A percentile compares a stretch with the other conserved stretches of the same genome.
These are phyloP conservation scores for Craseonycteris thonglongyai DNA, from an alignment of 2,113 vertebrate genomes.

Conservation along the genomic window DNA sequence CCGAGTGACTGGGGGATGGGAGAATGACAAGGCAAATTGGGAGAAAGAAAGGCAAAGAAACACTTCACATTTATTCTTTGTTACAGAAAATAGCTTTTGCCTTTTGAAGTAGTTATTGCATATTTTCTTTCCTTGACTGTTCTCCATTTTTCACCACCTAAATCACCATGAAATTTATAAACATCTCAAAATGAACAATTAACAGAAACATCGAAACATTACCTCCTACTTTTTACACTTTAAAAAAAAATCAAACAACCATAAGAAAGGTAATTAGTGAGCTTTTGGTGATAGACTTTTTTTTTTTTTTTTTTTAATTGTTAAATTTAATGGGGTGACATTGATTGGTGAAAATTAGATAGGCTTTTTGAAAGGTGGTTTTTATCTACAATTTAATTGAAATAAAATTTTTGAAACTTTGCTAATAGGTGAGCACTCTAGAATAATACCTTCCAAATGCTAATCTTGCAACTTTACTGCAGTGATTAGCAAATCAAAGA, in stretches of 20 bases:
- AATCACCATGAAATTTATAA: not conserved
- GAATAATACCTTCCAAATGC: not conserved
- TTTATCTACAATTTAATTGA: not conserved
- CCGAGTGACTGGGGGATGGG: rapidly evolving
- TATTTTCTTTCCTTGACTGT: not conserved
- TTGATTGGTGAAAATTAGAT: no score
- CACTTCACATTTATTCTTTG: not conserved
- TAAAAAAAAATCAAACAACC: not conserved
- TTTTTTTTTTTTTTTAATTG: no score
- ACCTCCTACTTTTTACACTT: not conserved
- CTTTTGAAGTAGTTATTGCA: not conserved
- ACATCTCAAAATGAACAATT: not conserved
- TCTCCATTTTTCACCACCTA: not conserved
- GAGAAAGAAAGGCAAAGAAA: not conserved
- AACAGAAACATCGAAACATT: not conserved
- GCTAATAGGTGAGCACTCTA: not conserved
- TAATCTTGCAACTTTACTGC: not conserved
- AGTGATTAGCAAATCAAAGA: not conserved
- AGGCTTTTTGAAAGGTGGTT: not conserved
- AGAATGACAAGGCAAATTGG: not conserved
- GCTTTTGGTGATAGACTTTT: not conserved
- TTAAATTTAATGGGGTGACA: no score
- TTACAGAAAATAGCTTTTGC: not conserved
- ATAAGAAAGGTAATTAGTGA: not conserved
- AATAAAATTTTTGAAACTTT: not conserved